Conservation (phyloP, 2,888 invertebrate species). For the Noctuana brunneofusca region DNA sequence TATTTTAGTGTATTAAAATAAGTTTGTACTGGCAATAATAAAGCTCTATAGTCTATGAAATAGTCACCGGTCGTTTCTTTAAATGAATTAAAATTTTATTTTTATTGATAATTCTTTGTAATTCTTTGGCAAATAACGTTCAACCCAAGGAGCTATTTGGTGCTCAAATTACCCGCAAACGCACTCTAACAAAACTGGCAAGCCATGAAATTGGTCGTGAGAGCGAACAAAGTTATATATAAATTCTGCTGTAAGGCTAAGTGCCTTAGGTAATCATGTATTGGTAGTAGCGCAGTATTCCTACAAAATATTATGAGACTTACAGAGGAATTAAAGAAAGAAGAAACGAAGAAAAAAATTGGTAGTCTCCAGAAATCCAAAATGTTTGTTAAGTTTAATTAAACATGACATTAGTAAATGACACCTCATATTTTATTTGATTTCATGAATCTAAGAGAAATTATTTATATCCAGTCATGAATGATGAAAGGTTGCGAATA, state of each 20-base stretch:
- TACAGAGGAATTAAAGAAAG: background rate
- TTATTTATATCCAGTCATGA: too few species aligned
- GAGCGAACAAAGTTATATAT: constrained; percentile 11
- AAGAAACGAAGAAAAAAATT: background rate
- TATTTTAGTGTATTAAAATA: too few species aligned
- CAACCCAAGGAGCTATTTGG: constrained; percentile 13
- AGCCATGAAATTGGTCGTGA: constrained; percentile 23
- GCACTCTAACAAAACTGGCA: constrained; percentile 23
- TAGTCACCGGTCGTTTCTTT: too few species aligned
- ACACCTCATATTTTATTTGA: too few species aligned
- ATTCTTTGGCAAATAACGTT: constrained; percentile 6
- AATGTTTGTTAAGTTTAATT: too few species aligned
- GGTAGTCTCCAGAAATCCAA: too few species aligned
- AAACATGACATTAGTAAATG: too few species aligned
- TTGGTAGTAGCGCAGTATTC: constrained; percentile 1
- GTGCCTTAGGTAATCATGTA: background rate
- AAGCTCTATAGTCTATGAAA: too few species aligned
- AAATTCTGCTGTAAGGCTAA: constrained; percentile 19
- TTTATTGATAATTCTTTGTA: background rate
- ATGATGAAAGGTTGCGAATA: too few species aligned
- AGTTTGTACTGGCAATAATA: too few species aligned
- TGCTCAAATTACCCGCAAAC: constrained; percentile 29
- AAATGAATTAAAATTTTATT: background rate
- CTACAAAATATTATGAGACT: background rate
- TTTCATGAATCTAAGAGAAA: too few species aligned